These are phyloP conservation scores for Hoplostethus mediterraneus DNA, from an alignment of 2,797 vertebrate species.

Conservation along the genomic window DNA sequence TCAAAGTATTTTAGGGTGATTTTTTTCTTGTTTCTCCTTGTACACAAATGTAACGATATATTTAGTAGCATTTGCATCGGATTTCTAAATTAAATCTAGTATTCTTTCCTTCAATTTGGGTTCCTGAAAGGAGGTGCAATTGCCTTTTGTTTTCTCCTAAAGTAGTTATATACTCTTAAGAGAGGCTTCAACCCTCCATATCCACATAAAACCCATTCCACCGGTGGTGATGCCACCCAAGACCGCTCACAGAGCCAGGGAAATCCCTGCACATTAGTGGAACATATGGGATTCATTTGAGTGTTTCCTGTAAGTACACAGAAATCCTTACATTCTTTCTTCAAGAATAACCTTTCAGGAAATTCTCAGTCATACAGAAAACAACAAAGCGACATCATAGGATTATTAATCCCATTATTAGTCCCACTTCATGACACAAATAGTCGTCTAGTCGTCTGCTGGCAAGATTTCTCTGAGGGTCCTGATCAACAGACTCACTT, in stretches of 20 bases:
- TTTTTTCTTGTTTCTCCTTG: background rate
- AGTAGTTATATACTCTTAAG: background rate
- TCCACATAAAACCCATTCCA: background rate
- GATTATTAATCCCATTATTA: constrained; percentile 2
- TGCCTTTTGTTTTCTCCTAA: background rate
- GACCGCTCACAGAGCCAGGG: background rate
- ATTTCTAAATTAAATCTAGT: background rate
- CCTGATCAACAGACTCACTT: constrained; percentile 87
- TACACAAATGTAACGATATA: constrained; percentile 1
- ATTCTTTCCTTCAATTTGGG: no score
- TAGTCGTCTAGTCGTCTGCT: background rate
- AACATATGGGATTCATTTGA: constrained; percentile 14
- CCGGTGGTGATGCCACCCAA: no score
- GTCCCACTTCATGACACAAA: background rate
- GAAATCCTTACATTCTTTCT: constrained; percentile 38
- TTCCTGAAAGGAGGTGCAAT: background rate
- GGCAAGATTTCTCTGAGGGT: background rate
- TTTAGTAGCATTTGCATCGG: background rate
- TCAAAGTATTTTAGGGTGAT: no score
- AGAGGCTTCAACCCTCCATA: no score
- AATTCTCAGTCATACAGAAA: constrained; percentile 26
- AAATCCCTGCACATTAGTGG: constrained; percentile 32
- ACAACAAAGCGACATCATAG: background rate
- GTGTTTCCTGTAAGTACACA: constrained; percentile 26
- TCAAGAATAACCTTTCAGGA: constrained; percentile 29